Base-by-base conservation (phyloP, 2,888 invertebrate genomes). In the Agriopis leucophaearia region DNA sequence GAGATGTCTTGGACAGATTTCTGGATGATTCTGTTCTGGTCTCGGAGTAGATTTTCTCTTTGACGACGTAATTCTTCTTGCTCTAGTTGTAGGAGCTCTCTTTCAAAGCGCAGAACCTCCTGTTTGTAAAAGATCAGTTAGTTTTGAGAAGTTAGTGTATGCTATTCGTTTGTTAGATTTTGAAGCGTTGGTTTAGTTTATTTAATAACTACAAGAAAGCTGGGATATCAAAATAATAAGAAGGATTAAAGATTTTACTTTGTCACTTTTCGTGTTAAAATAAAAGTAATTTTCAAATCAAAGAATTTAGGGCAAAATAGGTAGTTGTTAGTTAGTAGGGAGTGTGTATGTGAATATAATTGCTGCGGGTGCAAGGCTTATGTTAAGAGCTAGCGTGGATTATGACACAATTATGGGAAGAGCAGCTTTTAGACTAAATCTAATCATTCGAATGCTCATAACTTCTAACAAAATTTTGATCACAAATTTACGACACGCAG, bases 101-200 rank as follows among this genome's bases (percentile, higher is more conserved):
- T 95, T 89, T 97, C 97, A 72, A 97, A 97, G 74, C 97, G 96
- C 42, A 97, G 93, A 27, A 97, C 96, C 86, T 97, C 96, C 95
- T 95, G 80, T 75, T 75, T 69, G 67, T 75, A 69, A 72, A 72
- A 67, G 35, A 8, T 12, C 27, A 44, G 54, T 63, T 54, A 67
- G 63, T 58, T 67, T 52, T 40, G 47, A 12, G 50, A 15, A 48
- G 55, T 65, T 40, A 61, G 27, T 48, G 8, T 18, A 44, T 40
- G 38, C 0, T 10, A 42, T 5, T 55, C 13, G 6, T 73, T 52
- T 61, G 60, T 73, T 59, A 38, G 7, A 36, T 13, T 42, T 55
- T 45, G 4, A 38, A 55, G 44, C 40, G 44, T 15, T 13, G 13
- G 35, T 64, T 60, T 40, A 18, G 27, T 13, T 51, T 57, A 16